Base-by-base conservation (phyloP, 2,888 invertebrate genomes). In the Crioceris asparagi region DNA sequence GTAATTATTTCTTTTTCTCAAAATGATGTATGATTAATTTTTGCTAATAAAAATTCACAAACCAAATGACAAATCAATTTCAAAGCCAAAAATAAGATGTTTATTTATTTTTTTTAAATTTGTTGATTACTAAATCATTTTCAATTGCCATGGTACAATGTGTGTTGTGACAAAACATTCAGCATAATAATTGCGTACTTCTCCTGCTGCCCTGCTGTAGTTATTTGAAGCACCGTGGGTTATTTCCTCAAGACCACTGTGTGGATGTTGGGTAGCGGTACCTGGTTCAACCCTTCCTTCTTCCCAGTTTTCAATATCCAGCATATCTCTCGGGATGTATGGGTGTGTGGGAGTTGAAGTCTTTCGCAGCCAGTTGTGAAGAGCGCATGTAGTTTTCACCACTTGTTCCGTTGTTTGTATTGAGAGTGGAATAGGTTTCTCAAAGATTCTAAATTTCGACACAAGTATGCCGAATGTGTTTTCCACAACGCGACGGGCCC, bases 381-480 rank as follows among this genome's bases (percentile, higher is more conserved):
- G 17, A 17, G 17, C 31, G 10, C 4, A 16, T 10, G 31, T 7
- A 10, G 31, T 17, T 17, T 31, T 31, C 7, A 31, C 17, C 7
- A 31, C 16, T 31, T 16, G 3, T 17, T 10, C 17, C 15, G 17
- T 17, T 11, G 6, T 31, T 10, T 17, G 11, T 16, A 17, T 31
- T 4, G 17, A 16, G 11, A 31, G 16, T 2, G 31, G 17, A 10
- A 31, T 31, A 2, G 31, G 16, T 31, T 17, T 15, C 17, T 31
- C 31, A 31, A 31, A 31, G 6, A 31, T 7, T 31, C 31, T 31
- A 17, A 31, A 16, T 31, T 17, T 31, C 10, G 31, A 31, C 16
- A 11, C 17, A 8, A 31, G 17, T 10, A 31, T 31, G 3, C 31
- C 31, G 11, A 31, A 26, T 26, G 26, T 12, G 12, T 26, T 26